Evolutionary conservation across 2,888 invertebrate genomes (phyloP), one percentile per base, ranked within the genome.

Genomic region (Microctonus brassicae): DNA sequence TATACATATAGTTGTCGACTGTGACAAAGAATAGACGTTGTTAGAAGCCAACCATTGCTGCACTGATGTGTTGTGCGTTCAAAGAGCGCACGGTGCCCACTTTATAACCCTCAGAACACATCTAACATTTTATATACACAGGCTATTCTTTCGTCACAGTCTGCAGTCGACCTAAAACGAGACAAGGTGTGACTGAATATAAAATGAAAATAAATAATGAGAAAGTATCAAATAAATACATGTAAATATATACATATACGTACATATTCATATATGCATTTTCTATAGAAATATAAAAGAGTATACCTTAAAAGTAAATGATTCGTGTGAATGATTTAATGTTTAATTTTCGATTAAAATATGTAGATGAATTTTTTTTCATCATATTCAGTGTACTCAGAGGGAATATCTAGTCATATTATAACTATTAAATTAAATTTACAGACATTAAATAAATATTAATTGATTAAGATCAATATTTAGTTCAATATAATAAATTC

Each of bases 111-210:
- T 62, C 42, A 20, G n/a, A 62, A 62, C 62, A 62, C 47, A 47
- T 17, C 17, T 47, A 17, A 17, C 47, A 47, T 17, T 47, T 17
- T 5, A n/a, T 47, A 47, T 47, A 39, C 62, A 39, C 22, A 36
- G 34, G 11, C 42, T 42, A 62, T 42, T 62, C 62, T 62, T 42
- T 36, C 7, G 62, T 22, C 39, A 62, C 62, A 26, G 39, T 62
- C 62, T 62, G 62, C n/a, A n/a, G n/a, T 62, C 62, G 39, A 62
- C 24, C 39, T 62, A 26, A n/a, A 62, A 62, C 24, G 62, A 62
- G 62, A 62, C 42, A 36, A 62, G 62, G 62, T 62, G 62, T 62
- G 62, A 62, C 62, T 62, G 39, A 62, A 62, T 34, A 42, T 34
- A 5, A 42, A 62, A 62, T 62, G 42, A 62, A 62, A 29, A 42